These are phyloP conservation scores for Gymnoscopelus microlampas DNA, from an alignment of 2,797 vertebrate species.

Conservation along the genomic window DNA sequence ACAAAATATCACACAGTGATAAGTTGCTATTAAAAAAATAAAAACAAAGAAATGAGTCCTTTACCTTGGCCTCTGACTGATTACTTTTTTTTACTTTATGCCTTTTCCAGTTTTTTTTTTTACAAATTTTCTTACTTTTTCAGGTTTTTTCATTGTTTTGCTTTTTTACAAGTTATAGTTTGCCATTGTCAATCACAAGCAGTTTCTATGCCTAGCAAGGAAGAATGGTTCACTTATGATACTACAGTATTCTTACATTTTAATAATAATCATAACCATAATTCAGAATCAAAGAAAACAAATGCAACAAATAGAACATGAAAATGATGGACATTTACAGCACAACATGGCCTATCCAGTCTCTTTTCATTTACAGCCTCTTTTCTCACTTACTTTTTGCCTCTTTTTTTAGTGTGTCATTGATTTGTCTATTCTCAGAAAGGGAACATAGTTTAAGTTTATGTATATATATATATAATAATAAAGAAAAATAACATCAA, in stretches of 20 bases:
- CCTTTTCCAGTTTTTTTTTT: conserved; percentile 16
- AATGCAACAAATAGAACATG: conserved; percentile 70
- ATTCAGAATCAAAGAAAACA: conserved; percentile 67
- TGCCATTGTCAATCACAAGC: conserved; percentile 83
- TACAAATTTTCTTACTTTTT: conserved; percentile 52
- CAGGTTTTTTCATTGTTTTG: conserved; percentile 58
- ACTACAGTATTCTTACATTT: conserved; percentile 81
- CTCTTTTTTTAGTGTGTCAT: conserved; percentile 43
- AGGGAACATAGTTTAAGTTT: conserved; percentile 19
- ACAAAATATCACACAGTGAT: conserved; percentile 95
- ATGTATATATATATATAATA: too few species aligned
- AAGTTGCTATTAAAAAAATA: conserved; percentile 86
- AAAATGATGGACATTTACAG: conserved; percentile 78
- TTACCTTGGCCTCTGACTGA: conserved; percentile 83
- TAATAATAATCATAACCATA: conserved; percentile 65
- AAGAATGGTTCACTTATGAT: conserved; percentile 78
- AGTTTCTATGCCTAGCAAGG: conserved; percentile 81
- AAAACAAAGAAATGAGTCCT: conserved; percentile 80
- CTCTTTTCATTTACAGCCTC: conserved; percentile 69
- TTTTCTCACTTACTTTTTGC: conserved; percentile 35
- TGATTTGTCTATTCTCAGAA: conserved; percentile 64
- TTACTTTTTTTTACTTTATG: conserved; percentile 45
- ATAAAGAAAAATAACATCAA: conserved; percentile 24
- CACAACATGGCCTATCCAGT: conserved; percentile 68
- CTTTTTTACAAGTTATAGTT: conserved; percentile 75